Evolutionary conservation across 2,888 invertebrate species (phyloP), one percentile per base, ranked within the genome.

Genomic region (Camptogramma bilineatum): DNA sequence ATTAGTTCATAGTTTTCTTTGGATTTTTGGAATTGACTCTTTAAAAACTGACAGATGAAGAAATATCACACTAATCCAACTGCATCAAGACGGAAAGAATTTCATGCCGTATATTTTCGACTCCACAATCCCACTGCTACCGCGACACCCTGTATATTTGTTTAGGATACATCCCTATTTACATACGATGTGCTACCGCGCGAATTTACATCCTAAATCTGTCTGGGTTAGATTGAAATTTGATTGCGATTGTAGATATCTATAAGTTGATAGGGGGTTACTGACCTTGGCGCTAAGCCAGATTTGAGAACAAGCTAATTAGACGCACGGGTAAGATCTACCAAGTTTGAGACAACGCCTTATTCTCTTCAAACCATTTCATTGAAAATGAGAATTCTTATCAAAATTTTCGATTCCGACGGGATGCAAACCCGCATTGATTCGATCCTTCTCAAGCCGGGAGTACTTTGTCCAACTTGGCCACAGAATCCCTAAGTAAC

Each of bases 141-240:
- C 66, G 79, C 82, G 84, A 87, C 89, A 87, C 84, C 82, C 85
- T 79, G 86, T 86, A 82, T 89, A 87, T 91, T 91, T 91, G 80
- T 86, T 91, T 90, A 91, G 91, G 91, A 87, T 87, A 83, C 85
- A 86, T 82, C 87, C 87, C 86, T 84, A 79, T 89, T 90, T 90
- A 87, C 86, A 86, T 85, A 82, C 71, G 66, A 56, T 42, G 28
- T 46, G 52, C 48, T 66, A 68, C 76, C 71, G 78, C 63, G 71
- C 74, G 69, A 87, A 84, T 84, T 79, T 68, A 78, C 71, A 75
- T 84, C 80, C 72, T 86, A 85, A 83, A 76, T 69, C 65, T 65
- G 61, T 42, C 1, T 51, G 2, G 13, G 34, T 82, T 83, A 66
- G 80, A 74, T 79, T 75, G 67, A 81, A 75, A 79, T 81, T 86